Conservation (phyloP, 2,888 invertebrate genomes). For the Pyrgus malvae region DNA sequence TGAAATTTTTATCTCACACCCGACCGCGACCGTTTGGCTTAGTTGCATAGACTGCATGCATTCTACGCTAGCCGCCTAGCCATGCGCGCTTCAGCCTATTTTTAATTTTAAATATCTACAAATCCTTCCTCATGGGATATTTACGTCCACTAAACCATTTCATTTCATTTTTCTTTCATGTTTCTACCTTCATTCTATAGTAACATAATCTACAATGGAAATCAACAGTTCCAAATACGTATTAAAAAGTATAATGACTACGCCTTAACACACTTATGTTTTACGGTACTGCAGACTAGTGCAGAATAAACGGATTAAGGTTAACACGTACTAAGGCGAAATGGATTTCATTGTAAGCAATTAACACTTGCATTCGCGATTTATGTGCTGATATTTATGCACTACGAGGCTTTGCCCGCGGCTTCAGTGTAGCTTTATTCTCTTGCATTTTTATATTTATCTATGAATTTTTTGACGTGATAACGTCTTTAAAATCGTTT, state of each 20-base stretch:
- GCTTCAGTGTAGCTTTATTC: not conserved
- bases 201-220: not conserved
- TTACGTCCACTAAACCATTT: too few species aligned
- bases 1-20: too few species aligned
- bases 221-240: not conserved
- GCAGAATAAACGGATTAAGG: conserved; percentile 20
- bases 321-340: conserved; percentile 9
- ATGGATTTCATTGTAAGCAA: conserved; percentile 22
- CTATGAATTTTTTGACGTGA: too few species aligned
- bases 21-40: too few species aligned
- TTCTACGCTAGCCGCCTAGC: too few species aligned
- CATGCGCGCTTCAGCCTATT: too few species aligned
- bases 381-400: conserved; percentile 4
- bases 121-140: too few species aligned
- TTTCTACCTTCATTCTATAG: too few species aligned
- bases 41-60: too few species aligned
- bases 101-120: too few species aligned
- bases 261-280: not conserved
- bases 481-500: too few species aligned
- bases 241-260: not conserved
- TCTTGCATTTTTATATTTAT: not conserved
- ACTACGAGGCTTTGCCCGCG: not conserved
- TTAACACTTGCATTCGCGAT: conserved; percentile 20
- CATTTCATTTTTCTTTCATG: too few species aligned
- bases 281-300: conserved; percentile 1